Percentiles rank a stretch among this genome's conserved stretches.
These are phyloP conservation scores for Plemyria rubiginata DNA, from an alignment of 2,888 invertebrate genomes.

Conservation along the genomic window DNA sequence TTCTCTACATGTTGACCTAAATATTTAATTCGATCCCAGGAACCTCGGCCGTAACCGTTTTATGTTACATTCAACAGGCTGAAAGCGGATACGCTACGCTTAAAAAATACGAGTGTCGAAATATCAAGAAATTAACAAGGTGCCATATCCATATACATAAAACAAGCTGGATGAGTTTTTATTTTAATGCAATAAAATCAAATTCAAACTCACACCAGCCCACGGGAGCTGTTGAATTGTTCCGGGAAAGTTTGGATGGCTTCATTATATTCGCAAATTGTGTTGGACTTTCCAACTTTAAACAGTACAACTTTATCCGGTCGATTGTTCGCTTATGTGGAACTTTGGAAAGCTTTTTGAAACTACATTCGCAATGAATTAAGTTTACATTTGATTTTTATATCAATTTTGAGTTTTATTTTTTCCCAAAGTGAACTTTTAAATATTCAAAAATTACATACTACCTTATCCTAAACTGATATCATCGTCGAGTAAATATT, in stretches of 20 bases:
- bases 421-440: background rate
- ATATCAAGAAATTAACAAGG: slow-evolving; percentile 1
- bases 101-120: slow-evolving; percentile 25
- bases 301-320: slow-evolving; percentile 21
- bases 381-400: background rate
- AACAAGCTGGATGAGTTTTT: slow-evolving; percentile 21
- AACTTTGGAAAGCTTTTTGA: slow-evolving; percentile 11
- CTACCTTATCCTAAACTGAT: background rate
- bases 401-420: background rate
- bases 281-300: slow-evolving; percentile 23
- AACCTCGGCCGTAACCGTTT: slow-evolving; percentile 40
- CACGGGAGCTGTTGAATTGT: slow-evolving; percentile 38
- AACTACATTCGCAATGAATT: background rate
- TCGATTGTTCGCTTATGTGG: slow-evolving; percentile 18
- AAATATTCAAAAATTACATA: background rate
- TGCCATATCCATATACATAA: background rate
- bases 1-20: slow-evolving; percentile 35
- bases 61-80: slow-evolving; percentile 35
- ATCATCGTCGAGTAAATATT: slow-evolving; percentile 3
- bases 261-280: slow-evolving; percentile 41
- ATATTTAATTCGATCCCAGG: slow-evolving; percentile 40
- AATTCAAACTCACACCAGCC: slow-evolving; percentile 35
- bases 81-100: slow-evolving; percentile 19
- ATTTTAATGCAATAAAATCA: slow-evolving; percentile 35
- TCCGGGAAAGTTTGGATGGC: slow-evolving; percentile 42